These are phyloP conservation scores for Drosophila melanogaster DNA, from an alignment of 1,140 invertebrate species.

Conservation along the genomic window DNA sequence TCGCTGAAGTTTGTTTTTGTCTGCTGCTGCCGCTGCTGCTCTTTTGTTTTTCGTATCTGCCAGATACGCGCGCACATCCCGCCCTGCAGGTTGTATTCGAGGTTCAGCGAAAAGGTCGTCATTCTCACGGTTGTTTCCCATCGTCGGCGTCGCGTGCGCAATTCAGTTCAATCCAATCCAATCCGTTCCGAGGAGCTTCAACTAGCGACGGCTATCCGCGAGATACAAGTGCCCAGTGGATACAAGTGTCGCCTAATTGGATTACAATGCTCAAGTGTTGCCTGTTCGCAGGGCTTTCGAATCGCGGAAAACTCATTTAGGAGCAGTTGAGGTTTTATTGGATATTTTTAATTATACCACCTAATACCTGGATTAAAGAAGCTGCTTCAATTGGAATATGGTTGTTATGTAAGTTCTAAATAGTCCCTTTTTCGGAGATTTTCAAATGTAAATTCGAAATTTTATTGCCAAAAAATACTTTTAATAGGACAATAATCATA, in stretches of 20 bases:
- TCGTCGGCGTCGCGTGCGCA: constrained; percentile 45
- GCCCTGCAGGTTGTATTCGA: constrained; percentile 65
- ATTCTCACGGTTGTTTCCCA: constrained; percentile 31
- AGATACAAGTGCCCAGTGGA: constrained; percentile 27
- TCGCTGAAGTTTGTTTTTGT: constrained; percentile 58
- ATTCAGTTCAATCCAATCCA: constrained; percentile 2
- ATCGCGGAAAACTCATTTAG: constrained; percentile 10
- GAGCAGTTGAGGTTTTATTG: constrained; percentile 8
- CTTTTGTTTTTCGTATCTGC: constrained; percentile 62
- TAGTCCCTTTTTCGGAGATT: too few relatives aligned
- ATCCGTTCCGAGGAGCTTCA: constrained; percentile 17
- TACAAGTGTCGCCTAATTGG: constrained; percentile 33
- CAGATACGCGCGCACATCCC: constrained; percentile 72
- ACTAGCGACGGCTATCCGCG: constrained; percentile 52
- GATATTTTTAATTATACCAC: constrained; percentile 7
- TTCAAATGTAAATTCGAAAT: too few relatives aligned
- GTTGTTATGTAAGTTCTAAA: constrained; percentile 72
- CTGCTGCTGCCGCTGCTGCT: constrained; percentile 36
- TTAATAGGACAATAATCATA: too few relatives aligned
- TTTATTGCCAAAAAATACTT: not conserved
- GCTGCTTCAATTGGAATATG: constrained; percentile 65
- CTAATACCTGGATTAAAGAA: constrained; percentile 48
- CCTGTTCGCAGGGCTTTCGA: constrained; percentile 37
- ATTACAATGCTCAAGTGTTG: constrained; percentile 29
- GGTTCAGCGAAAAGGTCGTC: constrained; percentile 64